phyloP scores from a whole-genome alignment of 1,140 invertebrate species.

The Ceratoteleas bidentatus region DNA sequence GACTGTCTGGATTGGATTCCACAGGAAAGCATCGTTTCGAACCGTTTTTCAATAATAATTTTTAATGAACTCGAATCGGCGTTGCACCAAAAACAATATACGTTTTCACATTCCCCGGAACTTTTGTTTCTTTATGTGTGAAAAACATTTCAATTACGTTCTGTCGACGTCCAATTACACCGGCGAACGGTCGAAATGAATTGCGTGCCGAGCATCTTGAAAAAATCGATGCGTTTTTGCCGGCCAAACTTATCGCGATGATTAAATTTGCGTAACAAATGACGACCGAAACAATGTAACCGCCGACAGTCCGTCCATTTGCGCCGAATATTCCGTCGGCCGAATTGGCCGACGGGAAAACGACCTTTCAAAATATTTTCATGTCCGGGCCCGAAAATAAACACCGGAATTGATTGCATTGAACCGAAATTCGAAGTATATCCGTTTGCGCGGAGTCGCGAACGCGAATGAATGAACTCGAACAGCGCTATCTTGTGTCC shows the following conservation, averaged over 20 bases:
- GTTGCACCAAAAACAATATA: too few species aligned
- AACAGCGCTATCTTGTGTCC: constrained; percentile 27
- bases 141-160: too few species aligned
- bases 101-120: too few species aligned
- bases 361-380: constrained; percentile 55
- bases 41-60: too few species aligned
- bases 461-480: constrained; percentile 45
- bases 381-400: constrained; percentile 48
- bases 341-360: constrained; percentile 22
- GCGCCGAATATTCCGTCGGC: constrained; percentile 31
- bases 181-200: too few species aligned
- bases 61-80: too few species aligned
- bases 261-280: constrained; percentile 13
- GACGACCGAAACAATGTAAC: constrained; percentile 23
- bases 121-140: too few species aligned
- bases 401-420: constrained; percentile 53
- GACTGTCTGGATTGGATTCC: too few species aligned
- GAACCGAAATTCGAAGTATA: constrained; percentile 42
- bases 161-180: too few species aligned
- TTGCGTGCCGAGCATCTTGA: neutral
- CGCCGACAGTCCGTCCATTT: constrained; percentile 8
- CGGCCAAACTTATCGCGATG: constrained; percentile 12
- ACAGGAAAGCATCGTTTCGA: too few species aligned
- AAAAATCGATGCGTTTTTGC: neutral
- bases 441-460: constrained; percentile 19